Conservation (phyloP, 2,888 invertebrate species). For the Micoletzkya japonica region DNA sequence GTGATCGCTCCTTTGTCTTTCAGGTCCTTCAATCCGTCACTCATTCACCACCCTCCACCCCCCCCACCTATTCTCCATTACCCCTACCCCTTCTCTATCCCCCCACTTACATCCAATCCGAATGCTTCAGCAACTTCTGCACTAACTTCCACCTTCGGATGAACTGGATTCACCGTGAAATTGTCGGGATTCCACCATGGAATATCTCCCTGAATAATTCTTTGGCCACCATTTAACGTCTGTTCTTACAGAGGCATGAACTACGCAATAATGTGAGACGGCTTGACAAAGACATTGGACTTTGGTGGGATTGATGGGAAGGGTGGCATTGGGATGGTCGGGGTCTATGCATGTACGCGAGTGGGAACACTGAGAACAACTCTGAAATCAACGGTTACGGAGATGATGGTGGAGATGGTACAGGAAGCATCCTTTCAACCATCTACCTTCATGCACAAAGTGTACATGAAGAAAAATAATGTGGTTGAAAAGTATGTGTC, state of each 20-base stretch:
- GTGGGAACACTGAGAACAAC: slow-evolving; percentile 57
- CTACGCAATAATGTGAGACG: slow-evolving; percentile 62
- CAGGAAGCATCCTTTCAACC: neutral
- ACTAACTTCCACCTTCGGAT: slow-evolving; percentile 40
- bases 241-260: slow-evolving; percentile 38
- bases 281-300: slow-evolving; percentile 58
- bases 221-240: neutral
- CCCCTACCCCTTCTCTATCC: too few relatives aligned
- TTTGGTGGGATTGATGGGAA: slow-evolving; percentile 28
- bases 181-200: slow-evolving; percentile 62
- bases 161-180: slow-evolving; percentile 57
- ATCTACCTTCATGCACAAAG: too few relatives aligned
- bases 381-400: slow-evolving; percentile 35
- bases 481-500: neutral
- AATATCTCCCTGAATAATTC: slow-evolving; percentile 38
- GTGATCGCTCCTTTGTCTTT: slow-evolving; percentile 62
- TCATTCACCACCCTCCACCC: too few relatives aligned
- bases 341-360: slow-evolving; percentile 62
- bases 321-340: slow-evolving; percentile 52
- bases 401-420: neutral
- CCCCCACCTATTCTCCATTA: too few relatives aligned
- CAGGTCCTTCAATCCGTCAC: slow-evolving; percentile 47
- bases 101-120: slow-evolving; percentile 43
- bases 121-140: slow-evolving; percentile 55
- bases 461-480: neutral